phyloP scores from a whole-genome alignment of 2,888 invertebrate genomes.

The Pecten maximus region DNA sequence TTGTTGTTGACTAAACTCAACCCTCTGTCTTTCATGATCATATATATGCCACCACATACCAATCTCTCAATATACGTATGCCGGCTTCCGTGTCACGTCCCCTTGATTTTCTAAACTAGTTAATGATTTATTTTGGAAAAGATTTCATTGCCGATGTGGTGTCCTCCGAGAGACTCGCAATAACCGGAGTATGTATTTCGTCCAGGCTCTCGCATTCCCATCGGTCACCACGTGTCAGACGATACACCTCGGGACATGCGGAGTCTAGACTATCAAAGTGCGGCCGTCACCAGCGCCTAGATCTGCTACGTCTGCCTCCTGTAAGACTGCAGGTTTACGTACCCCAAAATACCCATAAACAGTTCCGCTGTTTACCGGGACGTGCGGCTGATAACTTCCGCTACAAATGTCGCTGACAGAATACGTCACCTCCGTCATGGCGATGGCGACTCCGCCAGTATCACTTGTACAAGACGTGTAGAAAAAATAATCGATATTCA shows the following conservation, averaged over 20 bases:
- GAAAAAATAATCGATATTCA: neutral
- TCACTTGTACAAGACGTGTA: neutral
- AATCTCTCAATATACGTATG: neutral
- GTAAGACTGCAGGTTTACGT: neutral
- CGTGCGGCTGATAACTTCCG: constrained; percentile 4
- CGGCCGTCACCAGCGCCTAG: constrained; percentile 13
- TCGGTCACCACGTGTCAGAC: constrained; percentile 16
- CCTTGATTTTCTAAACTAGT: constrained; percentile 23
- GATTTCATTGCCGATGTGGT: neutral
- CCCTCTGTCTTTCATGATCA: neutral
- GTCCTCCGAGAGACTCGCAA: neutral
- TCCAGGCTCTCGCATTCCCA: constrained; percentile 3
- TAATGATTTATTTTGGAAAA: constrained; percentile 24
- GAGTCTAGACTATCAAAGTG: constrained; percentile 21
- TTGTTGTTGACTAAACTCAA: neutral
- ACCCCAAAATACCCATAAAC: constrained; percentile 13
- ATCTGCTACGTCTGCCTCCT: neutral
- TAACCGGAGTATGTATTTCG: neutral
- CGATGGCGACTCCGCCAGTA: neutral
- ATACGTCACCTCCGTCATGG: neutral
- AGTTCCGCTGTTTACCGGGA: constrained; percentile 6
- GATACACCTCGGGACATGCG: neutral
- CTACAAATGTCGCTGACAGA: neutral
- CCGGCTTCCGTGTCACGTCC: neutral
- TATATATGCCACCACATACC: neutral